Base-by-base conservation (phyloP, 2,113 vertebrate species). In the Cariama cristata region DNA sequence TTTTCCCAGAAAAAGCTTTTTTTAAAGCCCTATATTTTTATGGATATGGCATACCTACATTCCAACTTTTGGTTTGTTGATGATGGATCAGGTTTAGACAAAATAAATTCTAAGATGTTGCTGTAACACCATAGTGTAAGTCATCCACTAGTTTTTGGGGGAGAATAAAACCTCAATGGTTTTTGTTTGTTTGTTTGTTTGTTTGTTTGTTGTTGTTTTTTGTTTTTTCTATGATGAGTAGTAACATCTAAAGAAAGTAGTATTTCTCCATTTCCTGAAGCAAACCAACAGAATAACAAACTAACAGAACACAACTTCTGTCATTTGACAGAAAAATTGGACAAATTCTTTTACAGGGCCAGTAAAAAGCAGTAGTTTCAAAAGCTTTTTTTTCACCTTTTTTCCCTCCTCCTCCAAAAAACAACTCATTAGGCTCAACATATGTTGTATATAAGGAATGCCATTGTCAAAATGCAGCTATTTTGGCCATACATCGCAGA, bases 391-490 rank as follows among this genome's bases (percentile, higher is more conserved):
- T 32, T 26, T 28, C 26, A 17, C 22, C 6, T 8, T 10, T 8
- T 5, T 9, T 17, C 2, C 38, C 38, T 3, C 8, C 4, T 1
- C 1, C 4, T 4, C 3, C 14, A 18, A 50, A 93, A 79, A 38
- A 26, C 6, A 24, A 33, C 27, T 87, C 18, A 67, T 49, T 63
- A 82, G 40, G 62, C 52, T n/a, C 21, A 85, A 49, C 14, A 33
- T 26, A 55, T 3, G 6, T 42, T 69, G 33, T n/a, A 52, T 42
- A 33, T 27, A 69, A 79, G 4, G 12, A 75, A 79, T 45, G 55
- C 21, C 8, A 5, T 13, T 62, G 71, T 52, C 72, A 88, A 79
- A 85, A 87, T 30, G 12, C 23, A 80, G 49, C 50, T 90, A 16
- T 52, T 86, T n/a, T 60, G 47, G 47, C n/a, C 63, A 66, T 12